Conservation (phyloP, 2,113 vertebrate genomes). For the Synchiropus splendidus region DNA sequence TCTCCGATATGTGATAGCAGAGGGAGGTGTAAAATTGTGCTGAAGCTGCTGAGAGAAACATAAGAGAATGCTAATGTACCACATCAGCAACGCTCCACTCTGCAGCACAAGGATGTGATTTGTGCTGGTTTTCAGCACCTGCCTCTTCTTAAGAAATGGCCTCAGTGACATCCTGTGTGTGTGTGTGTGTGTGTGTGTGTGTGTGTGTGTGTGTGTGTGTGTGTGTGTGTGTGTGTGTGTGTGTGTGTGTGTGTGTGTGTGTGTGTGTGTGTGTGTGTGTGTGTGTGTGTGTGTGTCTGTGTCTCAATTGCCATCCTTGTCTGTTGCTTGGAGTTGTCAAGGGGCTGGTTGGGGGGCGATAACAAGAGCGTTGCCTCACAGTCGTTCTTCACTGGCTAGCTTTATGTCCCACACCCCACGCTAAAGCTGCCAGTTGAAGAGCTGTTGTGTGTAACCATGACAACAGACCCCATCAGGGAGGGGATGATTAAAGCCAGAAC, state of each 20-base stretch:
- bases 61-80: conserved; percentile 55
- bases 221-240: not conserved
- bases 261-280: conserved; percentile 1
- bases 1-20: not conserved
- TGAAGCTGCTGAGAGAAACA: conserved; percentile 28
- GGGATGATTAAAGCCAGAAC: conserved; percentile 3
- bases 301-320: conserved; percentile 39
- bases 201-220: not conserved
- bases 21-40: conserved; percentile 17
- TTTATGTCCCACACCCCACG: conserved; percentile 62
- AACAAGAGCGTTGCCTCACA: conserved; percentile 68
- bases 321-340: conserved; percentile 6
- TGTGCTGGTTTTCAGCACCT: conserved; percentile 53
- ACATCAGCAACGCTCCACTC: conserved; percentile 28
- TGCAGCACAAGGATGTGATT: conserved; percentile 56
- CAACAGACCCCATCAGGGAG: conserved; percentile 47
- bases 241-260: conserved; percentile 9
- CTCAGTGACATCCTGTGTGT: conserved; percentile 36
- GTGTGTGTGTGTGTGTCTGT: not conserved
- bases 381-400: conserved; percentile 83
- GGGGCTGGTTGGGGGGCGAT: not conserved
- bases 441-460: conserved; percentile 78
- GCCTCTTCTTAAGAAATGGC: conserved; percentile 46
- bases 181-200: conserved; percentile 1
- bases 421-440: conserved; percentile 84